These are phyloP conservation scores for Myrmophylax atrothorax DNA, from an alignment of 2,113 vertebrate genomes.

Conservation along the genomic window DNA sequence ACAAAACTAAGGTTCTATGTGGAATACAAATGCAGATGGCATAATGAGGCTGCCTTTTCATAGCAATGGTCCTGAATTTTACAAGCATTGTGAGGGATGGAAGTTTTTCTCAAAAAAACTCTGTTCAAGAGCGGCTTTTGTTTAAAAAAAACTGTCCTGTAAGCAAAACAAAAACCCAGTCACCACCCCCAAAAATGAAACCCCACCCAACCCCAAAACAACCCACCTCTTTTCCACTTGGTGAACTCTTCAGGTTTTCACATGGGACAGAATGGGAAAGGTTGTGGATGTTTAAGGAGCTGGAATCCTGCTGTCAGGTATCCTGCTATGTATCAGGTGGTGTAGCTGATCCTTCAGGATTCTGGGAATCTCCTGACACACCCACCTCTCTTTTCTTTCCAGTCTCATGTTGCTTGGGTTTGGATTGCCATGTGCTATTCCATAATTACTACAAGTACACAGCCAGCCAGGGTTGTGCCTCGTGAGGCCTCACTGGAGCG, in stretches of 20 bases:
- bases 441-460: background rate
- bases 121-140: background rate
- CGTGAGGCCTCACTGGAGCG: background rate
- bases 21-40: background rate
- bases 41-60: background rate
- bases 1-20: background rate
- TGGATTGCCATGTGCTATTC: background rate
- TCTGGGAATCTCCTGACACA: background rate
- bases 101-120: background rate
- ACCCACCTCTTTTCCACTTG: background rate
- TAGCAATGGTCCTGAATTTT: background rate
- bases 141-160: background rate
- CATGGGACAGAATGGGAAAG: background rate
- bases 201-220: background rate
- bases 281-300: background rate
- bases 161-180: background rate
- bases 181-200: background rate
- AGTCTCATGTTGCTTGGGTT: background rate
- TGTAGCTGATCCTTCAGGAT: background rate
- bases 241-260: background rate
- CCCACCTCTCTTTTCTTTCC: background rate
- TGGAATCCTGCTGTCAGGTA: background rate
- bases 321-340: background rate
- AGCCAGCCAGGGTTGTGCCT: background rate
- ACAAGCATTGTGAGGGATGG: background rate